phyloP scores from a whole-genome alignment of 2,113 vertebrate genomes.

The Syngnathus scovelli region DNA sequence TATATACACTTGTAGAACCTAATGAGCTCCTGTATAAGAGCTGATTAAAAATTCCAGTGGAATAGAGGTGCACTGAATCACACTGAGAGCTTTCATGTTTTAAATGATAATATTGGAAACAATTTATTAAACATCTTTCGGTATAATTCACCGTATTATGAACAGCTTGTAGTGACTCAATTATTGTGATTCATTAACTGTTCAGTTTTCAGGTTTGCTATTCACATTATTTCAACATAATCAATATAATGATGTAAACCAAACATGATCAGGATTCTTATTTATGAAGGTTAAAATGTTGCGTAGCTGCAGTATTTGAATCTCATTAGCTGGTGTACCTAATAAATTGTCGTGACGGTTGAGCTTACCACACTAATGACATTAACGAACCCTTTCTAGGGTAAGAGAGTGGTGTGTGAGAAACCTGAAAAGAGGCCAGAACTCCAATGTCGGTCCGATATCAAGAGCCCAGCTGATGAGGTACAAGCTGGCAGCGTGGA shows the following conservation, averaged over 20 bases:
- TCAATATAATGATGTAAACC: not conserved
- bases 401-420: conserved; percentile 84
- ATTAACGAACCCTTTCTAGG: conserved; percentile 62
- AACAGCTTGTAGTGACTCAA: no score
- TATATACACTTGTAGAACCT: not conserved
- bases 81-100: not conserved
- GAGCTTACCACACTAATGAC: not conserved
- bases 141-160: not conserved
- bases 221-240: not conserved
- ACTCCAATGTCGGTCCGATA: conserved; percentile 20
- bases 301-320: not conserved
- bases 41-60: not conserved
- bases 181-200: not conserved
- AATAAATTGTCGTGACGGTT: not conserved
- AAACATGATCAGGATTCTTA: not conserved
- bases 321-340: not conserved
- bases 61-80: not conserved
- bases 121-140: not conserved
- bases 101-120: not conserved
- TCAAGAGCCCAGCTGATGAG: conserved; percentile 58
- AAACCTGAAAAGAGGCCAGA: conserved; percentile 61
- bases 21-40: not conserved
- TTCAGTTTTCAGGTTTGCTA: not conserved
- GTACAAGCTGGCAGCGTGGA: conserved; percentile 54
- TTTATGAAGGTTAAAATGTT: not conserved